Conservation (phyloP, 2,888 invertebrate species). For the Pimpla rufipes region DNA sequence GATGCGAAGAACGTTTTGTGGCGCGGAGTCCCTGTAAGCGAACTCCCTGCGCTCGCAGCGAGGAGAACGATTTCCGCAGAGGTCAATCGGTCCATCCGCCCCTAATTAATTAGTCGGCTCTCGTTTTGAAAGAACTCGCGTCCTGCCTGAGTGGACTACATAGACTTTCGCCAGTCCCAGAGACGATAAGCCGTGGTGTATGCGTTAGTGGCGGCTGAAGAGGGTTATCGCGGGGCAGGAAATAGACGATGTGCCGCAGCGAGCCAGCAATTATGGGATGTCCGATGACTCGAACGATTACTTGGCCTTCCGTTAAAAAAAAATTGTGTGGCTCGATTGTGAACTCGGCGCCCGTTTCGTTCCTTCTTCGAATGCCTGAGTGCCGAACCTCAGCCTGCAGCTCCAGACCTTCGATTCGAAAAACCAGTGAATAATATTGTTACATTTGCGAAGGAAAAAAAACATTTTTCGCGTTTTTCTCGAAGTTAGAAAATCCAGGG, state of each 20-base stretch:
- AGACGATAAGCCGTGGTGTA: slow-evolving; percentile 37
- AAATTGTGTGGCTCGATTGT: background rate
- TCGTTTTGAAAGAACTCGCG: slow-evolving; percentile 59
- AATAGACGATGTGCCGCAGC: slow-evolving; percentile 44
- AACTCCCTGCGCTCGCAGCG: background rate
- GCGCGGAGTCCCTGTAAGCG: background rate
- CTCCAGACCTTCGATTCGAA: no score
- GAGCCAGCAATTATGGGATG: slow-evolving; percentile 32
- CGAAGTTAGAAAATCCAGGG: no score
- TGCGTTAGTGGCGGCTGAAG: slow-evolving; percentile 37
- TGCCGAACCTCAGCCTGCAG: no score
- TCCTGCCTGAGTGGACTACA: slow-evolving; percentile 33
- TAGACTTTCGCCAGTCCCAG: slow-evolving; percentile 16
- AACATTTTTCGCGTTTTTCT: no score
- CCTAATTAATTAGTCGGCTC: slow-evolving; percentile 79
- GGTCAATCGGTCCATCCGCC: slow-evolving; percentile 83
- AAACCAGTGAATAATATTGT: no score
- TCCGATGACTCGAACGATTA: slow-evolving; percentile 20
- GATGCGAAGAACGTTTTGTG: background rate
- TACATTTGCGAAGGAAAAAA: no score
- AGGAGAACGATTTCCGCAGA: slow-evolving; percentile 72
- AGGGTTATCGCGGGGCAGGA: slow-evolving; percentile 61
- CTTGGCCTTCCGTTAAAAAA: background rate
- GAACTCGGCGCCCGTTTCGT: background rate
- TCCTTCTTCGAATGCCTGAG: no score